Evolutionary conservation across 1,140 invertebrate genomes (phyloP).

Genomic region (Papilio aristodemus): DNA sequence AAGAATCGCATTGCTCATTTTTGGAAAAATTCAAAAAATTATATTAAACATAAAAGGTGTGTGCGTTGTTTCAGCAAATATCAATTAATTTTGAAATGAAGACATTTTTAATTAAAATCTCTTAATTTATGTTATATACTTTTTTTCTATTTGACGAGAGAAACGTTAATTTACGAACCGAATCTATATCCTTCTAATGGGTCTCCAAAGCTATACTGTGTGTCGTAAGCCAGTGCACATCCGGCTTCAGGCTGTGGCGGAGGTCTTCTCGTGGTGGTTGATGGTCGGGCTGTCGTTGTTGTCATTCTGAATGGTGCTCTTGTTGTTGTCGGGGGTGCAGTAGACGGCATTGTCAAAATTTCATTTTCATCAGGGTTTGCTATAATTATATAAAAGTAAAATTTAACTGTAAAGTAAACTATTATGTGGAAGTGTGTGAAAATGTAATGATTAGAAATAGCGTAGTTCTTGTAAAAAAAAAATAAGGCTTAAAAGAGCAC

Average conservation of each 20-base stretch:
- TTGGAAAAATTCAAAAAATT: no score
- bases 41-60: no score
- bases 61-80: no score
- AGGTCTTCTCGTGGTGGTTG: conserved; percentile 40
- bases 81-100: no score
- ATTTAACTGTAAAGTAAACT: neutral
- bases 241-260: conserved; percentile 59
- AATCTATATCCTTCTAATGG: conserved; percentile 66
- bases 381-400: neutral
- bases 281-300: conserved; percentile 17
- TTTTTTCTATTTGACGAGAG: no score
- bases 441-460: no score
- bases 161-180: conserved; percentile 46
- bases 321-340: conserved; percentile 34
- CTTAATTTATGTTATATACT: no score
- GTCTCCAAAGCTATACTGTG: conserved; percentile 56
- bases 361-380: conserved; percentile 26
- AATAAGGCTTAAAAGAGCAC: no score
- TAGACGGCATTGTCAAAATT: conserved; percentile 26
- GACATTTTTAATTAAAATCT: no score
- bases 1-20: no score
- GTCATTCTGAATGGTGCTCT: conserved; percentile 7
- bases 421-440: no score
- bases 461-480: no score
- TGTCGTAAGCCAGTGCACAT: conserved; percentile 63